Base-by-base conservation (phyloP, 2,888 invertebrate genomes). In the Idaea dimidiata region DNA sequence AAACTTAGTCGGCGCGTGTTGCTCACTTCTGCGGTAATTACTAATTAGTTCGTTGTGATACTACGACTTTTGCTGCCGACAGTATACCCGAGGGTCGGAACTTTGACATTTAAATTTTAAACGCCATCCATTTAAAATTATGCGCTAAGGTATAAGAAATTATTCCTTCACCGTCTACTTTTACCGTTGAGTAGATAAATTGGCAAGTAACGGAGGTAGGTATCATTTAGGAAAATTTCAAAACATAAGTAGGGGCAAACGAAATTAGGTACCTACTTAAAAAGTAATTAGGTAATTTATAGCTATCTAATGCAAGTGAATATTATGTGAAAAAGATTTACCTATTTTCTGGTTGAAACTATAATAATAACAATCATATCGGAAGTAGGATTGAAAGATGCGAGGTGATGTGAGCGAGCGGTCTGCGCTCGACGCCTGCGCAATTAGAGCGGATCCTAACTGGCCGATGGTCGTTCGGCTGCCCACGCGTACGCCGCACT, bases 391-490 rank as follows among this genome's bases (percentile, higher is more conserved):
- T 56, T 56, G 18, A 17, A 14, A 43, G 43, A 56, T 56, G 18
- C 18, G 56, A 17, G 18, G 17, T 56, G 75, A 68, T 64, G 66
- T 71, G 72, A 71, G 59, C 65, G 76, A 82, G 72, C 86, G 82
- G 81, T 81, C 75, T 60, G 65, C 63, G 16, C 71, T 81, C 75
- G 60, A 65, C 63, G 16, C 71, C 65, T 81, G 16, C 71, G 65
- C 81, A 89, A 89, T 75, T 88, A 80, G 89, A 89, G 87, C 89
- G 82, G 78, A 73, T 76, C 82, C 78, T 87, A 89, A 88, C 89
- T 87, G 89, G 80, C 80, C 72, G 71, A 88, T 87, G 89, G 80
- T 79, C 72, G 71, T 74, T 70, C 72, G 74, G 70, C 75, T 72
- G 73, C 60, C 60, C 66, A 66, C 61, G 54, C 59, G 24, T 5